Evolutionary conservation across 2,888 invertebrate species (phyloP), one percentile per base, ranked within the genome.

Genomic region (Taenaris catops): DNA sequence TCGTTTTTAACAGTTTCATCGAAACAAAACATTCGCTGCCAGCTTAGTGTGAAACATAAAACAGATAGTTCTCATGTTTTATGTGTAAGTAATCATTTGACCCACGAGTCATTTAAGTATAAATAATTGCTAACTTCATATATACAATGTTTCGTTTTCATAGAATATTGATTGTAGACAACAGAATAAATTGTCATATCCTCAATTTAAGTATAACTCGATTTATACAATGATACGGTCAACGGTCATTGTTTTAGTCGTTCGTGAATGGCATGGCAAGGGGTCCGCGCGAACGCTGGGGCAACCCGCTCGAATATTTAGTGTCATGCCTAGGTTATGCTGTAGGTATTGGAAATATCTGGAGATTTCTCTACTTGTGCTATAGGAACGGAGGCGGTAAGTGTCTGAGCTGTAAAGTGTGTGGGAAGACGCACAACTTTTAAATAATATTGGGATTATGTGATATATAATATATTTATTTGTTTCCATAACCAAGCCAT

Each of bases 281-380:
- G 40, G 64, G 38, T 52, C 68, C 49, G 64, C 87, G 54, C 53
- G 94, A 93, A 23, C 89, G 89, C 44, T 95, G 94, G 95, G 89
- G 86, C 8, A 91, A 83, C 41, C 93, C 94, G 74, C 74, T 90
- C 7, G 95, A 96, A 70, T 96, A 94, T 66, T 71, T 96, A 18
- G 79, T 96, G 34, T 93, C 94, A 11, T 94, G 94, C 55, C 89
- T 95, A 31, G 95, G 95, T 10, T 95, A 94, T 58, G 94, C 94
- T 2, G 94, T 96, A 31, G 95, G 95, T 25, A 92, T 95, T 38
- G 95, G 95, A 38, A 96, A 95, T 66, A 91, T 96, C 5, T 94
- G 94, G 94, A 88, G 95, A 46, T 96, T 96, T 73, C 96, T 96
- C 0, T 96, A 95, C 65, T 76, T 95, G 36, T 95, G 94, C 62